Base-by-base conservation (phyloP, 2,113 vertebrate genomes). In the Zosterops pallidus region DNA sequence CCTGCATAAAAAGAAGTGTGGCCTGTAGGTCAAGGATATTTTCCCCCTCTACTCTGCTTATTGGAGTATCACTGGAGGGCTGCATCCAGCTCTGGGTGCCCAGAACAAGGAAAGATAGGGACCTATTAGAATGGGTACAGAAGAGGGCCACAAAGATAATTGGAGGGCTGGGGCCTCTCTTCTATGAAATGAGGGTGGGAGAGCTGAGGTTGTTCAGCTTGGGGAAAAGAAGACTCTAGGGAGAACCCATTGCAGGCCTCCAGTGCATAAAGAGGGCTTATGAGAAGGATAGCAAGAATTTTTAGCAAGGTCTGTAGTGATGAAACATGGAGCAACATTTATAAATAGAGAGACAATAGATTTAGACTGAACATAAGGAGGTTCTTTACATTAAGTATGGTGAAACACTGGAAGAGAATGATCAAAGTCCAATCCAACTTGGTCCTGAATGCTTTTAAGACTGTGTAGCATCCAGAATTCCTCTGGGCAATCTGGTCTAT, bases 321-420 rank as follows among this genome's bases (percentile, higher is more conserved):
- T 5, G 59, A 46, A 12, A 57, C 11, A 20, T 1, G 2, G 5
- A 4, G 0, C 24, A 72, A 44, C 4, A 19, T 20, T 49, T 80
- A 35, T 35, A 44, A 81, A 68, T 12, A 14, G 24, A 72, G 50
- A 62, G 39, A 68, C 3, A 41, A 33, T 14, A n/a, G 12, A n/a
- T 79, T 83, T 75, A 70, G 9, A 7, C 23, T 21, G 19, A 47
- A 33, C 11, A 18, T 41, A 31, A 65, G 24, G 17, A 80, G 65
- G 14, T 65, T 55, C 14, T 74, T 52, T 46, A 21, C 0, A 0
- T 12, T 82, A 17, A 60, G 11, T 14, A 5, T 56, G 46, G 4
- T 19, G 21, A 47, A 35, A 13, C 11, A 39, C 41, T 83, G 44
- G 5, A 75, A 75, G 25, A 56, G 3, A 5, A 47, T 16, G 35